Evolutionary conservation across 2,113 vertebrate genomes (phyloP).

Genomic region (Bos indicus): DNA sequence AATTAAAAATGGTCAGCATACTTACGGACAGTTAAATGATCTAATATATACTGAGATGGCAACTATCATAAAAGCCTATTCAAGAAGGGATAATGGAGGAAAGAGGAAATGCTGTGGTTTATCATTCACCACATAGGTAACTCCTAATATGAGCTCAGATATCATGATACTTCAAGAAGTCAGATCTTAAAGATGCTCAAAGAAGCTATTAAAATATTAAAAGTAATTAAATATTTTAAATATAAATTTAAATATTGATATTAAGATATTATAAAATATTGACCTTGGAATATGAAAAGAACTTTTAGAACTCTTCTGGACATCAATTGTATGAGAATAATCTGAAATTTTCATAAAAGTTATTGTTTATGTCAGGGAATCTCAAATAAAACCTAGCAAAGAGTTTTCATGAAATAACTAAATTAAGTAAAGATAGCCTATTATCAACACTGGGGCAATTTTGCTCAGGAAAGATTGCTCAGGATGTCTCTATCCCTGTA

Average conservation of each 20-base stretch:
- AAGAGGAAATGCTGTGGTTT: not conserved
- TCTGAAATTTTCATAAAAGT: not conserved
- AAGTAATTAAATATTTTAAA: not conserved
- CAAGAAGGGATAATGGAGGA: rapidly evolving
- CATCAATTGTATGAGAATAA: not conserved
- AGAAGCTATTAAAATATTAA: not conserved
- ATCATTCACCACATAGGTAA: not conserved
- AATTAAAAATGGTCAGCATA: not conserved
- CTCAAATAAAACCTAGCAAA: not conserved
- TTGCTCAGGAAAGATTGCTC: not conserved
- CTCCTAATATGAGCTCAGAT: not conserved
- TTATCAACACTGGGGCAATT: not conserved
- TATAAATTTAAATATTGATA: not conserved
- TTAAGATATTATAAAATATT: not conserved
- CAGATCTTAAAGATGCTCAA: not conserved
- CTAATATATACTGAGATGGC: not conserved
- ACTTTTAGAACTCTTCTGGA: not conserved
- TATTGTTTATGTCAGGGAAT: not conserved
- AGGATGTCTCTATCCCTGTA: not conserved
- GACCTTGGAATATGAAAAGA: not conserved
- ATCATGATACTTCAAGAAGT: not conserved
- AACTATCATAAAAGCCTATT: not conserved
- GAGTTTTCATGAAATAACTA: not conserved
- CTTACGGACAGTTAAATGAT: not conserved
- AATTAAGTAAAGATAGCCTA: not conserved